Evolutionary conservation across 2,888 invertebrate species (phyloP), one percentile per base, ranked within the genome.

Genomic region (Druceiella hillmani): DNA sequence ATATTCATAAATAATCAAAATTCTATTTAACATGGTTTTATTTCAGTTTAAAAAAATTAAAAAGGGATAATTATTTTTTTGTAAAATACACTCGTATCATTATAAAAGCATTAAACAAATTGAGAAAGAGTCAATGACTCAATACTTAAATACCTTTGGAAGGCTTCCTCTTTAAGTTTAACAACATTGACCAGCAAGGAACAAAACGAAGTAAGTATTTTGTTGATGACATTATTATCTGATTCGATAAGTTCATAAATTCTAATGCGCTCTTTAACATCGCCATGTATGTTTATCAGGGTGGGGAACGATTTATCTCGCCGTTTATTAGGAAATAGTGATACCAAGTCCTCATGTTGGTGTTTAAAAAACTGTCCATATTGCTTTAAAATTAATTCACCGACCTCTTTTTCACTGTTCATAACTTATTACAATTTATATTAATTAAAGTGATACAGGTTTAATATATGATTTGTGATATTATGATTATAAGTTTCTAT

Each of bases 201-300:
- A 10, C 84, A 79, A 40, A 94, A 76, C 1, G 88, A 86, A 26
- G 84, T 79, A 5, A 94, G 66, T 29, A 91, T 76, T 64, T 87
- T 83, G 20, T 83, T 83, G 51, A 92, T 74, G 32, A 83, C 66
- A 55, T 83, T 85, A 56, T 90, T 90, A 61, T 92, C 90, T 14
- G 88, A 87, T 47, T 85, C 81, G 7, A 87, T 79, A 42, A 92
- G 60, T 47, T 84, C 78, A 17, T 83, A 64, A 17, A 87, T 59
- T 3, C 77, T 68, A 9, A 81, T 67, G 46, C 78, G 74, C 61
- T 90, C 88, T 47, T 62, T 68, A 2, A 78, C 74, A 26, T 50
- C 51, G 53, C 66, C 57, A 17, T 50, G 47, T 25, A 66, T 55
- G 57, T 64, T 59, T 45, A 69, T 58, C 2, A 66, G 65, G 33